These are phyloP conservation scores for Leptothorax acervorum DNA, from an alignment of 2,888 invertebrate species.

Conservation along the genomic window DNA sequence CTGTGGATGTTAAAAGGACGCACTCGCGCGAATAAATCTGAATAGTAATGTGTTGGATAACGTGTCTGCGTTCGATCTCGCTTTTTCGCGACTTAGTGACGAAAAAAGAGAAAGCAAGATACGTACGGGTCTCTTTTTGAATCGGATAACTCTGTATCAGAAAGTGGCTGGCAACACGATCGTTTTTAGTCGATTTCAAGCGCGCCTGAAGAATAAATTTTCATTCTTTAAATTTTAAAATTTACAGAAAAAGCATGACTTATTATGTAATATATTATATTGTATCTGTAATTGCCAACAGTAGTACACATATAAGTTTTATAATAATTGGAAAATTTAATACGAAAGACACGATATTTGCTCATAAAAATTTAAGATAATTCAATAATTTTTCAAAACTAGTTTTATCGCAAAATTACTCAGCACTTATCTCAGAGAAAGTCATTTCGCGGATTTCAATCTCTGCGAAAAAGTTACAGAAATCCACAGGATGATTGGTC, in stretches of 20 bases:
- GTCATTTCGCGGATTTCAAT: constrained; percentile 34
- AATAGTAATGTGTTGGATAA: constrained; percentile 3
- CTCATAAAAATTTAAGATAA: neutral
- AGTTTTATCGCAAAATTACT: neutral
- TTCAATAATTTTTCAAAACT: constrained; percentile 34
- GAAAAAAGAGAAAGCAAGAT: constrained; percentile 10
- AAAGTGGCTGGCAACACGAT: neutral
- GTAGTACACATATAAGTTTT: neutral
- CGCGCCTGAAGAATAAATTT: neutral
- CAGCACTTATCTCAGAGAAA: neutral
- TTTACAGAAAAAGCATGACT: neutral
- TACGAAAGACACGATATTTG: neutral
- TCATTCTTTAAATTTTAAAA: neutral
- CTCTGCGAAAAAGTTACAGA: constrained; percentile 17
- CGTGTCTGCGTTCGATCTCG: neutral
- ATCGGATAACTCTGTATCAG: neutral
- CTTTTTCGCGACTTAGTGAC: neutral
- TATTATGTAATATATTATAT: neutral
- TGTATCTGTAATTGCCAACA: neutral
- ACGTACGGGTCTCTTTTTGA: neutral
- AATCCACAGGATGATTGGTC: constrained; percentile 37
- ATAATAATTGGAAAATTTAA: constrained; percentile 3
- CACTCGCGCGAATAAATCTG: neutral
- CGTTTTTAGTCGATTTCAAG: neutral
- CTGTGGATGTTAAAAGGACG: neutral